phyloP scores from a whole-genome alignment of 2,113 vertebrate genomes.

The Lutjanus erythropterus region DNA sequence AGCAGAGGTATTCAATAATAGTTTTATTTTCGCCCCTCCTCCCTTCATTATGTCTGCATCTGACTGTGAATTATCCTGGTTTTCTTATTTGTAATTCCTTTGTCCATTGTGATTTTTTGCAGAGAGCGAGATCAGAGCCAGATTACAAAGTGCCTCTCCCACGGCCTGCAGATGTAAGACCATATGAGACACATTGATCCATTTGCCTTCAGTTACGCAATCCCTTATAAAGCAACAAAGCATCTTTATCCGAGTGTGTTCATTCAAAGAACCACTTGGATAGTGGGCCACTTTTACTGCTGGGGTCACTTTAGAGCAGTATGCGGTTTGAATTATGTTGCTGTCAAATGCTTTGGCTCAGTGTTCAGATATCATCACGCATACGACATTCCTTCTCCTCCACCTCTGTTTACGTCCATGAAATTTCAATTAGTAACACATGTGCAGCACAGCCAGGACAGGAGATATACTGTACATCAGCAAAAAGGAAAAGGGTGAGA shows the following conservation, averaged over 20 bases:
- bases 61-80: conserved; percentile 4
- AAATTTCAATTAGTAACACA: conserved; percentile 66
- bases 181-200: conserved; percentile 43
- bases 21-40: conserved; percentile 19
- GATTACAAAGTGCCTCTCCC: conserved; percentile 96
- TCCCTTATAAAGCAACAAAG: conserved; percentile 54
- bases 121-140: conserved; percentile 97
- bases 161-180: conserved; percentile 93
- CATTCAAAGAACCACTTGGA: conserved; percentile 33
- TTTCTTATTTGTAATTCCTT: conserved; percentile 51
- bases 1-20: conserved; percentile 88
- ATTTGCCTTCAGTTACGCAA: conserved; percentile 53
- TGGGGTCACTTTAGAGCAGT: conserved; percentile 3
- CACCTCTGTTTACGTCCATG: conserved; percentile 25
- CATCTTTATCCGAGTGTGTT: conserved; percentile 36
- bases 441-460: conserved; percentile 39
- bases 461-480: conserved; percentile 3
- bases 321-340: conserved; percentile 32
- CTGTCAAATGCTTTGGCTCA: conserved; percentile 41
- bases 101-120: conserved; percentile 69
- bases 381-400: conserved; percentile 5
- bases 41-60: conserved; percentile 54
- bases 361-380: not conserved
- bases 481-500: not conserved
- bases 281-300: not conserved